Base-by-base conservation (phyloP, 1,140 invertebrate genomes). In the Physella acuta region DNA sequence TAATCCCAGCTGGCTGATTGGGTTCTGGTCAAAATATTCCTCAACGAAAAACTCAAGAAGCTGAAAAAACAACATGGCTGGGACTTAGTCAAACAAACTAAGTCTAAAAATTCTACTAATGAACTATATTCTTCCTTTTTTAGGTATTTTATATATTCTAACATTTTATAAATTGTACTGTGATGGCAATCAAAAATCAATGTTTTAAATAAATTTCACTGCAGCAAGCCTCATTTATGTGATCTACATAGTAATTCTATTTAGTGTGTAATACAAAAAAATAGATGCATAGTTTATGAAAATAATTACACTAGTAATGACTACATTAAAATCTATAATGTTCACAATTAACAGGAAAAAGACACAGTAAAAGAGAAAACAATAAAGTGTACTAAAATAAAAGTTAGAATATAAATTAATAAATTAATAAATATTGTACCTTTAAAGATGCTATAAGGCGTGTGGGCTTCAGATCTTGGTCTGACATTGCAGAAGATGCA, bases 1-100 rank as follows among this genome's bases (percentile, higher is more conserved):
- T 58, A 99, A 87, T 28, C 96, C 97, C 53, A 99, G 85, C 85
- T 99, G 97, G 84, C 94, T 96, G 60, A 99, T 95, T 49, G 97
- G 97, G 87, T 99, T 99, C 86, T 98, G 94, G 85, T 99, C 95
- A 85, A 99, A 97, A 82, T 93, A 99, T 85, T 98, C 95, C 75
- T 96, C 93, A 65, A 99, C 90, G 84, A 98, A 99, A 73, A 90
- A 90, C 86, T 98, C 93, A 61, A 98, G 81, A 31, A 97, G 86
- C 93, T 97, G 81, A 72, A 87, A 87, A 84, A 84, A 79, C 65
- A 71, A 70, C 62, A 65, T 58, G 16, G 17, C 39, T 11, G 20
- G 39, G 39, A 44, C 20, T n/a, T n/a, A n/a, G n/a, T n/a, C n/a
- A n/a, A n/a, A n/a, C n/a, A n/a, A n/a, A n/a, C n/a, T n/a, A n/a